Evolutionary conservation across 1,140 invertebrate species (phyloP), one percentile per base, ranked within the genome.

Genomic region (Idris sp.): DNA sequence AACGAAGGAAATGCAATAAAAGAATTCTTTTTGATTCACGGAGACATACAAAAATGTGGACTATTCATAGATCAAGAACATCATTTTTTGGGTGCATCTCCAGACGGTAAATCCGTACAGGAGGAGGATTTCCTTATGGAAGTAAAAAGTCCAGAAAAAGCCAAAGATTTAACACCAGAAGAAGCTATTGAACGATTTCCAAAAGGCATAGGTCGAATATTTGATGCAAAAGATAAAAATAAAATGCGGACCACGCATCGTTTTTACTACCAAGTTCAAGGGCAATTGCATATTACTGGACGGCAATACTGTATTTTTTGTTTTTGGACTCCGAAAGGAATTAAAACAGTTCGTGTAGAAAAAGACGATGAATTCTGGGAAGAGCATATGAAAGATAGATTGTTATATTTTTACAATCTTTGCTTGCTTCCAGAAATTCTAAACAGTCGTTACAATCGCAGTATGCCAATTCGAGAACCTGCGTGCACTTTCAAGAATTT

Each of bases 71-170:
- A 22, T 6, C 19, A 22, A 22, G 19, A 22, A 22, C 2, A 22
- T 6, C 19, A 2, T 4, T 22, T 22, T 6, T 22, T 22, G 6
- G 19, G 19, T 4, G 19, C 19, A 22, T 22, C 75, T 4, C 86
- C 86, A 9, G 84, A 88, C 79, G 83, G 86, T 14, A 8, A 25
- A n/a, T n/a, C n/a, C 16, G 87, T 5, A 62, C 84, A 40, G n/a
- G 78, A 67, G 15, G 58, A 80, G 13, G 76, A 82, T 48, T 67
- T 46, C 1, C 16, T 62, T 2, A 19, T 69, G 1, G 83, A 86
- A 79, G 53, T 85, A 4, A 86, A 87, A 67, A 84, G 80, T 61
- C 83, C 81, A 4, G 54, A 44, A 8, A 40, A 14, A 26, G 80
- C 75, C 0, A 5, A 25, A 15, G 3, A 48, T 28, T 8, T 49